These are phyloP conservation scores for Cenopis cana DNA, from an alignment of 2,888 invertebrate species.

Conservation along the genomic window DNA sequence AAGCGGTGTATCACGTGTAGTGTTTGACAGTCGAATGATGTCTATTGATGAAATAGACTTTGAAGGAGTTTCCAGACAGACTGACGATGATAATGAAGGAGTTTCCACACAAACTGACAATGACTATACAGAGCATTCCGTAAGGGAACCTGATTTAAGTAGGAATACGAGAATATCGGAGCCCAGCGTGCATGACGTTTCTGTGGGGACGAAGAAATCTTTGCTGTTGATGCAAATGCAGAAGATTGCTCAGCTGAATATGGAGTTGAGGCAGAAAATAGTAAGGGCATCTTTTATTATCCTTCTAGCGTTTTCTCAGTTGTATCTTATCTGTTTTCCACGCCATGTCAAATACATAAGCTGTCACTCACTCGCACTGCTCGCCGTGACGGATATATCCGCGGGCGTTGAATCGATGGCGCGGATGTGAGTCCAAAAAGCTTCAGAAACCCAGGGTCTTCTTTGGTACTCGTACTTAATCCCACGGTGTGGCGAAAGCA, in stretches of 20 bases:
- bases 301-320: no score
- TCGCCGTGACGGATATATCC: no score
- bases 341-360: no score
- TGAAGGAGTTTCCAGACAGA: constrained; percentile 27
- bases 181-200: constrained; percentile 55
- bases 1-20: constrained; percentile 11
- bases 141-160: constrained; percentile 10
- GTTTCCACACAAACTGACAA: constrained; percentile 30
- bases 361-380: no score
- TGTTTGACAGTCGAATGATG: constrained; percentile 34
- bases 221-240: constrained; percentile 62
- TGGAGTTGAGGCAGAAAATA: constrained; percentile 60
- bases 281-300: constrained; percentile 57
- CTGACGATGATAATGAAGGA: constrained; percentile 29
- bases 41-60: constrained; percentile 31
- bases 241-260: constrained; percentile 63
- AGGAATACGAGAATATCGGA: constrained; percentile 6
- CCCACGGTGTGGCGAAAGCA: no score
- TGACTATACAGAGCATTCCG: constrained; percentile 24
- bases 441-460: no score
- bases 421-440: no score
- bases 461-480: no score
- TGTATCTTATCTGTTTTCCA: no score
- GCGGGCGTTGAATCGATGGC: no score
- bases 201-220: constrained; percentile 57